phyloP scores from a whole-genome alignment of 2,888 invertebrate genomes.

The Morpho achilles region DNA sequence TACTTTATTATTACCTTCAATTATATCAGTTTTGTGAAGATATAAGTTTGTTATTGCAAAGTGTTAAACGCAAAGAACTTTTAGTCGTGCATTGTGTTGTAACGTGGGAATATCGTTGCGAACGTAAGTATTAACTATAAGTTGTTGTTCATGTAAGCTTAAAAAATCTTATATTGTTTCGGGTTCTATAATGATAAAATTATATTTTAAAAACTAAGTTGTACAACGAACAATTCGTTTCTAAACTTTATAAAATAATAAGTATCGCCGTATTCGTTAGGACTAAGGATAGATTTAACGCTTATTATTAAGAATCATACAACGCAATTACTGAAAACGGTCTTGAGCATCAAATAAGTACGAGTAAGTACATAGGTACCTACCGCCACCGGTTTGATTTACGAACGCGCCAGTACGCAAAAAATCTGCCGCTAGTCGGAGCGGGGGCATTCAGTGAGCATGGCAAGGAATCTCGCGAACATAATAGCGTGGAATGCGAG shows the following conservation, averaged over 20 bases:
- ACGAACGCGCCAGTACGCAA: constrained; percentile 55
- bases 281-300: neutral
- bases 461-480: constrained; percentile 60
- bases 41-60: constrained; percentile 24
- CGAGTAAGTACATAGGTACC: constrained; percentile 35
- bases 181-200: constrained; percentile 4
- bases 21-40: constrained; percentile 26
- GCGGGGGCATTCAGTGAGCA: constrained; percentile 45
- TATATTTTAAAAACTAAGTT: neutral
- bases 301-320: constrained; percentile 11
- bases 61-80: constrained; percentile 27
- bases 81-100: constrained; percentile 32
- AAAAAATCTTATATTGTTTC: constrained; percentile 9
- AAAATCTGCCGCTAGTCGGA: constrained; percentile 69
- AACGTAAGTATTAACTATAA: constrained; percentile 45
- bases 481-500: constrained; percentile 54
- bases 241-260: too few relatives aligned
- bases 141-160: constrained; percentile 8
- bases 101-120: constrained; percentile 48
- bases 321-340: constrained; percentile 25
- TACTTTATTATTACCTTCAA: constrained; percentile 30
- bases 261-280: neutral
- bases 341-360: constrained; percentile 33
- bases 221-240: constrained; percentile 1
- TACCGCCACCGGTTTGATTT: constrained; percentile 74